Base-by-base conservation (phyloP, 2,888 invertebrate genomes). In the Acleris cristana region DNA sequence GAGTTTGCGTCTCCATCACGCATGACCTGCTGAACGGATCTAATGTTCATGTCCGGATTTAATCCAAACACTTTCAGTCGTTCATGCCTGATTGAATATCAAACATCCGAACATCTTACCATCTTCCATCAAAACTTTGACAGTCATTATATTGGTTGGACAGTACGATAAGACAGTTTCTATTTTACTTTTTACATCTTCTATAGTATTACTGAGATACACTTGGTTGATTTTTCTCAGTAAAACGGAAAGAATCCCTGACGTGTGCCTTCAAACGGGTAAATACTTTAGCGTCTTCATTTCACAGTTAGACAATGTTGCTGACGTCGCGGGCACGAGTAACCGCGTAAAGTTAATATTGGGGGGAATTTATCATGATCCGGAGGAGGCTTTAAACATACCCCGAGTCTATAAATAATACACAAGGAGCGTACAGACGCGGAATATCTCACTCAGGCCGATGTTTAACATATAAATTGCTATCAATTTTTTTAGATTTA, bases 391-490 rank as follows among this genome's bases (percentile, higher is more conserved):
- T 66, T 68, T 71, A 69, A 74, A 73, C 70, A 73, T 74, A 72
- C 72, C 68, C 72, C 69, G 52, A 69, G 63, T 71, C 67, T 71
- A 74, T 72, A 72, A 73, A 71, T 69, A 67, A 79, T 77, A 76
- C 78, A 78, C 62, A 70, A 54, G 76, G 77, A 80, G 77, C 80
- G 78, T 76, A 81, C 76, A 82, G 81, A 80, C 80, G 83, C 79
- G 79, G 78, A 86, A 87, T 84, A 88, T 87, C 86, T 89, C 83
- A 86, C 83, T 88, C 83, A 80, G 79, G 76, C 78, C 83, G 82
- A 85, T 88, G 88, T 85, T 90, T 89, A 87, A 88, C 90, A 89
- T 90, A 90, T 89, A 90, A 89, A 90, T 89, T 89, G 87, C 84
- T 86, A 88, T 88, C 84, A 87, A 85, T 88, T 88, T 88, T 87